Conservation (phyloP, 2,797 vertebrate genomes). For the Eospalax fontanierii region DNA sequence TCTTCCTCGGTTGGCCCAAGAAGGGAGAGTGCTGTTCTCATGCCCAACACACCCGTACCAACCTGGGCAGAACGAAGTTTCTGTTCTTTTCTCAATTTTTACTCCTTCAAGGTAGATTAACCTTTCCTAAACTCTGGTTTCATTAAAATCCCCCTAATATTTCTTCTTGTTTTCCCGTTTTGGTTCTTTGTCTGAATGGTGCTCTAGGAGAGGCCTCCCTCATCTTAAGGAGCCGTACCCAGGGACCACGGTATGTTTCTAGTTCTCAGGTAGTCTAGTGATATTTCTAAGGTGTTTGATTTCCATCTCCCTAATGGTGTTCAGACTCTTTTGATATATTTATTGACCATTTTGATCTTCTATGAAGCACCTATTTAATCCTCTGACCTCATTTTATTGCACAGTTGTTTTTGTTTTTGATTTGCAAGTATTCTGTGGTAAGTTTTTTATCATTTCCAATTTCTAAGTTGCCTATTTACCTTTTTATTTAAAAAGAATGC, state of each 20-base stretch:
- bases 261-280: neutral
- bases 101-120: neutral
- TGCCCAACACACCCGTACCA: neutral
- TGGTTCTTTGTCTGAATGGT: neutral
- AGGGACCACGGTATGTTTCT: neutral
- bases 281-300: neutral
- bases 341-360: neutral
- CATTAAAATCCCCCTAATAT: neutral
- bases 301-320: neutral
- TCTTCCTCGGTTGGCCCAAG: neutral
- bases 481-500: slow-evolving; percentile 24
- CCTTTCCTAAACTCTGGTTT: neutral
- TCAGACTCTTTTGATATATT: neutral
- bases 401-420: neutral
- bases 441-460: neutral
- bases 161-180: neutral
- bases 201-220: neutral
- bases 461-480: neutral
- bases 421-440: neutral
- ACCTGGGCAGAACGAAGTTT: neutral
- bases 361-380: neutral
- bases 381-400: neutral
- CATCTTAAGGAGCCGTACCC: neutral
- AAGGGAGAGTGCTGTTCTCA: too few relatives aligned
- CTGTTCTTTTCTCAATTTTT: neutral